Percentiles rank a stretch among this genome's conserved stretches.
Evolutionary conservation across 2,797 vertebrate genomes (phyloP).

Genomic region (Glyptemys insculpta): DNA sequence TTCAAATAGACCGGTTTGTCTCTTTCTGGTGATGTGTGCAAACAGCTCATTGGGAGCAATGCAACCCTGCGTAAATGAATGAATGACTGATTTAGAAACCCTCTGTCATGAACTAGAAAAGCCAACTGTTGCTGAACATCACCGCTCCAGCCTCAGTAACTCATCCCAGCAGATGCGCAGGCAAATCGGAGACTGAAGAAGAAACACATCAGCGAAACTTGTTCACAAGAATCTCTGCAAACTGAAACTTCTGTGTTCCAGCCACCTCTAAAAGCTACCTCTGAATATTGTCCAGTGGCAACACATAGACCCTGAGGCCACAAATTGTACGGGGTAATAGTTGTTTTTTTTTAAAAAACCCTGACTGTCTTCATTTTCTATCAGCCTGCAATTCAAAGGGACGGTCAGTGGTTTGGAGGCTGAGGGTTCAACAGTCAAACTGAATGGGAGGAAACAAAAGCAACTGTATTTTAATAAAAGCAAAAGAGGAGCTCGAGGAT

Average conservation of each 20-base stretch:
- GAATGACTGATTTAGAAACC: neutral
- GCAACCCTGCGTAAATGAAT: neutral
- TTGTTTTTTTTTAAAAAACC: neutral
- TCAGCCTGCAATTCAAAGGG: neutral
- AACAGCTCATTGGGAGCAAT: neutral
- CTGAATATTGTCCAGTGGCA: neutral
- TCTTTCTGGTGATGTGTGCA: neutral
- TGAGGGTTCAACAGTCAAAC: neutral
- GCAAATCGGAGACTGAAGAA: neutral
- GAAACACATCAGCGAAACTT: neutral
- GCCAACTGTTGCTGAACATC: fast-evolving
- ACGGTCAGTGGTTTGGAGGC: neutral
- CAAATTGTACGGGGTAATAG: neutral
- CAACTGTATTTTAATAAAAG: neutral
- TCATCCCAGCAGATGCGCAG: neutral
- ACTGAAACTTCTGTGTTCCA: neutral
- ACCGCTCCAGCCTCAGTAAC: neutral
- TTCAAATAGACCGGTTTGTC: neutral
- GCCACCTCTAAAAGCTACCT: neutral
- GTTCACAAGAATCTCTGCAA: neutral
- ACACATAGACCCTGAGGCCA: neutral
- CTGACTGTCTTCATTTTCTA: neutral
- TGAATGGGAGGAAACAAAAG: neutral
- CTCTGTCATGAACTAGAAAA: neutral
- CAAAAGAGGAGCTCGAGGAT: neutral